Evolutionary conservation across 2,888 invertebrate genomes (phyloP).

Genomic region (Cephus sareptanus): DNA sequence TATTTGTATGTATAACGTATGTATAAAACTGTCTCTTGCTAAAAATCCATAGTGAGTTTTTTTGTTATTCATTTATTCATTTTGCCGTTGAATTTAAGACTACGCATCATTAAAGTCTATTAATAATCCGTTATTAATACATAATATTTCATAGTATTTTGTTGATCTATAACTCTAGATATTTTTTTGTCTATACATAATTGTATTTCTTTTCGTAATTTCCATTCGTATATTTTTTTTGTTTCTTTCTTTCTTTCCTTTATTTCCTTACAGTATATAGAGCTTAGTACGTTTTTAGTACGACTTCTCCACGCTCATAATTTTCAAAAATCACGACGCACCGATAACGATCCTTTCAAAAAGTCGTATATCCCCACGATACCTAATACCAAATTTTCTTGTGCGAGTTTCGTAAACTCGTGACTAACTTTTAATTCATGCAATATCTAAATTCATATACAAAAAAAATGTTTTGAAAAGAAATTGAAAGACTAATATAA

Average conservation of each 20-base stretch:
- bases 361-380: neutral
- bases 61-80: slow-evolving; percentile 5
- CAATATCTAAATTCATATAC: neutral
- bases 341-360: neutral
- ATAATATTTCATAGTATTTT: slow-evolving; percentile 2
- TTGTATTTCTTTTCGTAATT: slow-evolving; percentile 5
- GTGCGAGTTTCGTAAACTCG: neutral
- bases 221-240: neutral
- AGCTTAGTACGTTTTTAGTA: neutral
- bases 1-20: slow-evolving; percentile 19
- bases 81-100: slow-evolving; percentile 3
- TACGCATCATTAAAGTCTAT: slow-evolving; percentile 5
- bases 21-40: slow-evolving; percentile 35
- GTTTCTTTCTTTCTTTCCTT: neutral
- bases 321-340: neutral
- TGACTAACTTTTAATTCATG: neutral
- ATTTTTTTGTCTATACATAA: neutral
- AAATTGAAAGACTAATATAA: neutral
- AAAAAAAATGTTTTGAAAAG: neutral
- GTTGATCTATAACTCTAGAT: slow-evolving; percentile 1
- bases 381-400: neutral
- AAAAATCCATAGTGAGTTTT: slow-evolving; percentile 20
- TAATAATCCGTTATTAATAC: slow-evolving; percentile 8
- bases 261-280: neutral
- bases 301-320: neutral